Percentiles rank a stretch among this genome's conserved stretches.
Evolutionary conservation across 2,797 vertebrate genomes (phyloP).

Genomic region (Poecilia velifera): DNA sequence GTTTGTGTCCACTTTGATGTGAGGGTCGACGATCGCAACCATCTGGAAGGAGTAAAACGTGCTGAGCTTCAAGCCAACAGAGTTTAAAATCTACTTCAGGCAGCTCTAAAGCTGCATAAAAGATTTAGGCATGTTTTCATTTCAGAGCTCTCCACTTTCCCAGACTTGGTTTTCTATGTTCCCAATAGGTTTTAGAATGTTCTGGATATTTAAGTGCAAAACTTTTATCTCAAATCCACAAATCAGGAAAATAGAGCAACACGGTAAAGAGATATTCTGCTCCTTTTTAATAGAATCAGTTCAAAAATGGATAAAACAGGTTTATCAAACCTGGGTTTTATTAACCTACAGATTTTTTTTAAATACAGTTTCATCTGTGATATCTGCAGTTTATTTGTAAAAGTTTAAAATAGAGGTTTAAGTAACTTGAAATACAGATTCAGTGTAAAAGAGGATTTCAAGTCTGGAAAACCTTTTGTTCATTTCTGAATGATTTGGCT

Average conservation of each 20-base stretch:
- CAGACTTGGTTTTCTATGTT: background rate
- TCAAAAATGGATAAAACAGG: background rate
- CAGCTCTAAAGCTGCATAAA: background rate
- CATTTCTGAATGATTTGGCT: background rate
- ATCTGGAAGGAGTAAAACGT: slow-evolving; percentile 73
- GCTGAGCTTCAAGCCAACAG: background rate
- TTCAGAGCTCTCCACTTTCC: background rate
- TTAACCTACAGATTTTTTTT: background rate
- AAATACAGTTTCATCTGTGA: background rate
- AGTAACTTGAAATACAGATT: background rate
- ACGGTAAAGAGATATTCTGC: background rate
- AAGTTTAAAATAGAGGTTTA: background rate
- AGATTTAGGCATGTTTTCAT: background rate
- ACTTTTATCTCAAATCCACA: background rate
- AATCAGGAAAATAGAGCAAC: background rate
- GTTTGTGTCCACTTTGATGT: slow-evolving; percentile 90
- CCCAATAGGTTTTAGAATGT: background rate
- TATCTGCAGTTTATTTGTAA: background rate
- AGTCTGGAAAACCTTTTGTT: background rate
- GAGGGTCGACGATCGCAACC: slow-evolving; percentile 94
- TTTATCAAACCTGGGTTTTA: background rate
- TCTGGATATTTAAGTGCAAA: background rate
- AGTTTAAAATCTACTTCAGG: background rate
- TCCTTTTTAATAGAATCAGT: background rate
- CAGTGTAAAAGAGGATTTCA: background rate